phyloP scores from a whole-genome alignment of 2,888 invertebrate genomes.

The Nezara viridula region DNA sequence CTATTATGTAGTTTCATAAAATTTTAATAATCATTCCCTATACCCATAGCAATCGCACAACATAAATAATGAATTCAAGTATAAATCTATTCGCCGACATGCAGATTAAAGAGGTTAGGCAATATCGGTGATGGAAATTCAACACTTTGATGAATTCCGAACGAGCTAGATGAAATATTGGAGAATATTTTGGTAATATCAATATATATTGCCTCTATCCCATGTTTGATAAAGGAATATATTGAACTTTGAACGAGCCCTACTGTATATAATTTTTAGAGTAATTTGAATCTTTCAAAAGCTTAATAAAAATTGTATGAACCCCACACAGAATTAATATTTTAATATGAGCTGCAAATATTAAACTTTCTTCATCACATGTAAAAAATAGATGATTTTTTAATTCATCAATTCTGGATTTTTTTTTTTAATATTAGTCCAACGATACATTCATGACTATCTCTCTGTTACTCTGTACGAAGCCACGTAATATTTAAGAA shows the following conservation, averaged over 20 bases:
- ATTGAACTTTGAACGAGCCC: not conserved
- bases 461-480: no score
- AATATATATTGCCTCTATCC: not conserved
- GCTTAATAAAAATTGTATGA: not conserved
- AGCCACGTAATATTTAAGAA: no score
- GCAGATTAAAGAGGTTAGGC: not conserved
- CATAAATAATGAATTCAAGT: not conserved
- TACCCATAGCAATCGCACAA: not conserved
- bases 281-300: not conserved
- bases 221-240: conserved; percentile 5
- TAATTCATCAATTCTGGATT: no score
- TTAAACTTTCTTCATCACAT: no score
- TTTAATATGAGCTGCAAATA: not conserved
- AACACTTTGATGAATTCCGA: conserved; percentile 3
- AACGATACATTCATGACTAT: no score
- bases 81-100: not conserved
- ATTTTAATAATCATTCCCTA: no score
- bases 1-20: not conserved
- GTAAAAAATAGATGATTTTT: no score
- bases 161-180: conserved; percentile 3
- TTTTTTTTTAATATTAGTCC: no score
- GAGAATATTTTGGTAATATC: conserved; percentile 2
- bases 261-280: not conserved
- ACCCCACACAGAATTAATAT: not conserved
- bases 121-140: not conserved